phyloP scores from a whole-genome alignment of 2,888 invertebrate species.

The Amblyteles armatorius region DNA sequence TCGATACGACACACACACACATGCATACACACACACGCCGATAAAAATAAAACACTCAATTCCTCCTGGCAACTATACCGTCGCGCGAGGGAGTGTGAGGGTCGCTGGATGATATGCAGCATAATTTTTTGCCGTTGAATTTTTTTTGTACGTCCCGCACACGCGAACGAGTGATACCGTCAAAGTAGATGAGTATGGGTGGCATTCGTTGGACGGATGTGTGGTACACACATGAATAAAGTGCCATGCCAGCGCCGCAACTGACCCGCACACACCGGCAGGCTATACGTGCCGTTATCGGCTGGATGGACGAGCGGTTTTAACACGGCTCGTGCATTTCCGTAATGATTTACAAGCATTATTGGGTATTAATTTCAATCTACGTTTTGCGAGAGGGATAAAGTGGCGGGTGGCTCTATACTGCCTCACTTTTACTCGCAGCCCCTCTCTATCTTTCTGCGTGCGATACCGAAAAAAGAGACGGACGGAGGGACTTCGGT shows the following conservation, averaged over 20 bases:
- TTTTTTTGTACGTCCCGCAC: slow-evolving; percentile 15
- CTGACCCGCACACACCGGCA: slow-evolving; percentile 18
- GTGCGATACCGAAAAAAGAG: slow-evolving; percentile 75
- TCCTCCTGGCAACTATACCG: slow-evolving; percentile 22
- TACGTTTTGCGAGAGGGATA: slow-evolving; percentile 77
- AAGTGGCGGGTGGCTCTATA: slow-evolving; percentile 68
- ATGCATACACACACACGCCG: slow-evolving; percentile 15
- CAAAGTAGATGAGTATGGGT: slow-evolving; percentile 44
- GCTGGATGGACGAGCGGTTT: slow-evolving; percentile 74
- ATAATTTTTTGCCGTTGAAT: slow-evolving; percentile 59
- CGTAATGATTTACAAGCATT: slow-evolving; percentile 84
- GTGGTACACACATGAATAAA: not conserved
- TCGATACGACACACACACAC: slow-evolving; percentile 14
- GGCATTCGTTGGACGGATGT: slow-evolving; percentile 5
- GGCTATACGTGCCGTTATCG: slow-evolving; percentile 59
- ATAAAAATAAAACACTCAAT: slow-evolving; percentile 58
- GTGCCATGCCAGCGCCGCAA: slow-evolving; percentile 42
- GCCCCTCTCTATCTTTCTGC: slow-evolving; percentile 32
- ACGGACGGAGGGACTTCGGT: slow-evolving; percentile 69
- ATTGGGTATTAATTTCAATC: slow-evolving; percentile 85
- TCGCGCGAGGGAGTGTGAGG: slow-evolving; percentile 16
- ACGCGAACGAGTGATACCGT: slow-evolving; percentile 45
- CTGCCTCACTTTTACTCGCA: slow-evolving; percentile 62
- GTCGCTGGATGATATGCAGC: slow-evolving; percentile 52
- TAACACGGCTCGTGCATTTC: slow-evolving; percentile 81